These are phyloP conservation scores for Xylocampa areola DNA, from an alignment of 2,888 invertebrate species.

Conservation along the genomic window DNA sequence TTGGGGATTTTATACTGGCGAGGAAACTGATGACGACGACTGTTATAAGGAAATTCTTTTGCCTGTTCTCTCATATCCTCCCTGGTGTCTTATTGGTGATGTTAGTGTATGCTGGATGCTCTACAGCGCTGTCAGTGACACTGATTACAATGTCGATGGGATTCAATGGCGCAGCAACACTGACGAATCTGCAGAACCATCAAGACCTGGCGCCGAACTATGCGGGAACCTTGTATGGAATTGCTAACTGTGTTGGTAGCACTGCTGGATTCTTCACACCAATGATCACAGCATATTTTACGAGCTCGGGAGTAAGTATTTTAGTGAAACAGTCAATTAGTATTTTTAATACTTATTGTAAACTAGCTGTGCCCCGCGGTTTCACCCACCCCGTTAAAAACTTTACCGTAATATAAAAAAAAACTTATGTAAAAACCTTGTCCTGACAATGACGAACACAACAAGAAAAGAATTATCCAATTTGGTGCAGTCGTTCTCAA, in stretches of 20 bases:
- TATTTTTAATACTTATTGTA: no score
- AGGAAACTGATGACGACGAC: slow-evolving; percentile 82
- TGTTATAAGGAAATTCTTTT: slow-evolving; percentile 91
- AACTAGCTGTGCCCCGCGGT: no score
- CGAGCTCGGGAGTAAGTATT: slow-evolving; percentile 84
- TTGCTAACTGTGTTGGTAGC: slow-evolving; percentile 93
- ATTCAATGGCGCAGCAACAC: slow-evolving; percentile 91
- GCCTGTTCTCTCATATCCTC: slow-evolving; percentile 90
- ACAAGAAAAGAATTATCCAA: no score
- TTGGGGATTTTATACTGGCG: slow-evolving; percentile 91
- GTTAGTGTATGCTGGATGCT: slow-evolving; percentile 91
- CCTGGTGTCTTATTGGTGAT: slow-evolving; percentile 87
- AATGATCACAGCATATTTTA: slow-evolving; percentile 92
- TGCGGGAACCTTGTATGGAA: slow-evolving; percentile 94
- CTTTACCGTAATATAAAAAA: no score
- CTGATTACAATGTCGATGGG: slow-evolving; percentile 92
- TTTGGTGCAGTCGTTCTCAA: no score
- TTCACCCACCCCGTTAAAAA: no score
- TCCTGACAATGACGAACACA: no score
- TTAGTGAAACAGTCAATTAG: background rate
- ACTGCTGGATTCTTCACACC: slow-evolving; percentile 93
- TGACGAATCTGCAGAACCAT: slow-evolving; percentile 91
- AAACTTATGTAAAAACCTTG: no score
- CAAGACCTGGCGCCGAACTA: slow-evolving; percentile 95
- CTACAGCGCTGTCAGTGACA: slow-evolving; percentile 90